A percentile compares a stretch with the other conserved stretches of the same genome.
Conservation (phyloP, 2,113 vertebrate species). For the Microtus oregoni region DNA sequence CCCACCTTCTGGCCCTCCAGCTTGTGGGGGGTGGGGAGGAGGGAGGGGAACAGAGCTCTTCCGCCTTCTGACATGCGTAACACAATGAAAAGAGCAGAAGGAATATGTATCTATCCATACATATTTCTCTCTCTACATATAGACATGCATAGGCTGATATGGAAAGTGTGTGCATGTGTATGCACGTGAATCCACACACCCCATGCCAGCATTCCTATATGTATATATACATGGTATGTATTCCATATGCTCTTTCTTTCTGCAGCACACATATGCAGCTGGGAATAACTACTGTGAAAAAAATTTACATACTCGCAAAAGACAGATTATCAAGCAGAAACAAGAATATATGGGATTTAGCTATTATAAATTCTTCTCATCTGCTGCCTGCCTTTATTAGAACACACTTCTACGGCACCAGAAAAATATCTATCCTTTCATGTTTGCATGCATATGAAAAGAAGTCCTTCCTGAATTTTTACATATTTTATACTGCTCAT, state of each 20-base stretch:
- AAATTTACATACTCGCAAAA: constrained; percentile 70
- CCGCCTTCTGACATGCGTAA: constrained; percentile 70
- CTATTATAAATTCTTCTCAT: constrained; percentile 64
- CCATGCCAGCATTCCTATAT: constrained; percentile 77
- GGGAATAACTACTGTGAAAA: constrained; percentile 76
- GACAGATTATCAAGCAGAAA: constrained; percentile 74
- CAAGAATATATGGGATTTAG: constrained; percentile 65
- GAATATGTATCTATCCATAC: constrained; percentile 60
- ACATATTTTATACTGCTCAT: not conserved
- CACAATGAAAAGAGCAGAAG: constrained; percentile 84
- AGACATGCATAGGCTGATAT: constrained; percentile 65
- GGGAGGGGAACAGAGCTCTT: constrained; percentile 70
- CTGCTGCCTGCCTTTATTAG: constrained; percentile 69
- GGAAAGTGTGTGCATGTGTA: constrained; percentile 64
- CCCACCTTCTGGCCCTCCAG: constrained; percentile 98
- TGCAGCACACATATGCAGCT: constrained; percentile 80
- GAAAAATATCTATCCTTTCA: constrained; percentile 41
- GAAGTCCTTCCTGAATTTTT: constrained; percentile 18
- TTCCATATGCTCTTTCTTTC: constrained; percentile 80
- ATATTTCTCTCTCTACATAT: constrained; percentile 64
- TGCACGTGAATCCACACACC: constrained; percentile 64
- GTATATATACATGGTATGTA: constrained; percentile 79
- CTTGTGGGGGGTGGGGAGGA: constrained; percentile 87
- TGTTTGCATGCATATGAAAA: constrained; percentile 10
- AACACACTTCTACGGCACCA: constrained; percentile 46